Evolutionary conservation across 2,113 vertebrate genomes (phyloP), one percentile per base, ranked within the genome.

Genomic region (Grammomys dolichurus): DNA sequence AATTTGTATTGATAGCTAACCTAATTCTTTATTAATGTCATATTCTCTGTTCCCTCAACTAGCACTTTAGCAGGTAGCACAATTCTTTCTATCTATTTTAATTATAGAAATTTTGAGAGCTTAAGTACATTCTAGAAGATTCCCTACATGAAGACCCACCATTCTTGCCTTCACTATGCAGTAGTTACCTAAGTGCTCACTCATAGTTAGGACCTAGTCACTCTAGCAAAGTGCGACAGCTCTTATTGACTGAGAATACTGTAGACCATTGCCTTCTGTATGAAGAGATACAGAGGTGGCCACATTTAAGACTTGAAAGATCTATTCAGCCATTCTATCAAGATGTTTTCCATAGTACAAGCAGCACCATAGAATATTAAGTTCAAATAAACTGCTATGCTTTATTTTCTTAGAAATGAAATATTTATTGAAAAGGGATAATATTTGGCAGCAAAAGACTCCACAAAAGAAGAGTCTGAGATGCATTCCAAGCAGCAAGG

Each of bases 331-430:
- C n/a, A 43, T 56, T 70, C 20, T 16, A 40, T 33, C 58, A 87
- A 65, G 43, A 24, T 85, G 67, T 9, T 17, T 89, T 8, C 46
- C 70, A 94, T 80, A 40, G 12, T 36, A 77, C 36, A 13, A 22
- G 1, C 3, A 51, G 3, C 43, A 81, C 20, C 67, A 54, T 69
- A 73, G 26, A 89, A 14, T 8, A 51, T 51, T 51, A 51, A 51
- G 48, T 51, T 51, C 48, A 51, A 51, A 51, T 51, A 51, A 51
- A 51, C 48, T 51, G 20, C 10, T 95, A 1, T 6, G 9, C 26
- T 80, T 93, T 81, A 73, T 78, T 82, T 82, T n/a, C 63, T 84
- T 13, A 84, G 22, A 92, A 67, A 63, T 90, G 43, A 78, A 67
- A 90, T 77, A 90, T 31, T 60, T 90, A 51, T 22, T 90, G 10